A percentile compares a stretch with the other conserved stretches of the same genome.
Conservation (phyloP, 1,140 invertebrate genomes). For the Nomia melanderi region DNA sequence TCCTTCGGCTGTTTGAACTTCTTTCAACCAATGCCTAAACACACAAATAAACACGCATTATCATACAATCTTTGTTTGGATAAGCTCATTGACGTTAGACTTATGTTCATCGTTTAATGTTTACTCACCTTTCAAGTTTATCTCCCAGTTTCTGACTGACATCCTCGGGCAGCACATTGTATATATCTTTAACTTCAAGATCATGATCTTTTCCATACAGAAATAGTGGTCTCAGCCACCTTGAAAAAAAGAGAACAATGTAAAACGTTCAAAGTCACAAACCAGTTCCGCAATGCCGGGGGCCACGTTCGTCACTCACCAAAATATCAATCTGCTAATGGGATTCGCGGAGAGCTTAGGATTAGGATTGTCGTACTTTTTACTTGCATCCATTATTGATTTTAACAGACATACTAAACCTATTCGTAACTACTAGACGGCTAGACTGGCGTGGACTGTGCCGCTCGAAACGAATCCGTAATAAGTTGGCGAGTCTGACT, state of each 20-base stretch:
- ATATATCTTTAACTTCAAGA: conserved; percentile 72
- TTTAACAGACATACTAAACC: not conserved
- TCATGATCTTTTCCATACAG: conserved; percentile 67
- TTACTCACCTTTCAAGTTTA: conserved; percentile 83
- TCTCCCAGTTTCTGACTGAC: conserved; percentile 84
- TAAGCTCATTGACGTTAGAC: not conserved
- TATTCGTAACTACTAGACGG: not conserved
- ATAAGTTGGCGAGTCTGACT: not conserved
- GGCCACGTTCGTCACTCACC: conserved; percentile 70
- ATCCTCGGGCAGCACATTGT: conserved; percentile 82
- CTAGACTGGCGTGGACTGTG: no score
- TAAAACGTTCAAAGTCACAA: no score
- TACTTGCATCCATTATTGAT: conserved; percentile 75
- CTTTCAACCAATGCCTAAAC: conserved; percentile 74
- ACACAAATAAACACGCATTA: not conserved
- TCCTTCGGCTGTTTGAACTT: conserved; percentile 74
- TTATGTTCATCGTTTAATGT: not conserved
- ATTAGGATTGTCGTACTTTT: conserved; percentile 78
- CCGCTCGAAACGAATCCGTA: not conserved
- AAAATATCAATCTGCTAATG: conserved; percentile 78
- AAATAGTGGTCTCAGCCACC: conserved; percentile 74
- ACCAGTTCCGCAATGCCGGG: no score
- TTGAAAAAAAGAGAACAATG: conserved; percentile 51
- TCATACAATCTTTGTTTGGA: not conserved
- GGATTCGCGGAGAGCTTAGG: conserved; percentile 76